phyloP scores from a whole-genome alignment of 2,797 vertebrate genomes.

The Clarias fuscus region DNA sequence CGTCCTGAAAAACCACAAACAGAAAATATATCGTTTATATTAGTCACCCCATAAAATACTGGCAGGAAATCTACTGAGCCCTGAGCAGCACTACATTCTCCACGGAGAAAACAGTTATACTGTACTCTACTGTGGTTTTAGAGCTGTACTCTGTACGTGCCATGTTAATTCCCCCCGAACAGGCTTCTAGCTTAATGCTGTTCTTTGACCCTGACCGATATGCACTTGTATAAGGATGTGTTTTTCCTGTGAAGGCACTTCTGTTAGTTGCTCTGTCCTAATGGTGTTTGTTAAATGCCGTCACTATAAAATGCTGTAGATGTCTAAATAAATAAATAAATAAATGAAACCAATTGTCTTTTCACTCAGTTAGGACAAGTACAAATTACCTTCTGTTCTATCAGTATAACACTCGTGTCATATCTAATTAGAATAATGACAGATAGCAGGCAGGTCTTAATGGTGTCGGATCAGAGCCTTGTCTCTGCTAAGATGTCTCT shows the following conservation, averaged over 20 bases:
- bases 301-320: background rate
- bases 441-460: background rate
- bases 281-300: background rate
- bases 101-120: background rate
- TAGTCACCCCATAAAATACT: background rate
- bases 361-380: background rate
- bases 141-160: background rate
- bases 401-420: background rate
- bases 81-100: slow-evolving; percentile 1
- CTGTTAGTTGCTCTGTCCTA: background rate
- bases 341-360: background rate
- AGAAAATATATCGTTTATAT: slow-evolving; percentile 13
- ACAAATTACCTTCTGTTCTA: background rate
- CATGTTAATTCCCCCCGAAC: background rate
- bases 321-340: background rate
- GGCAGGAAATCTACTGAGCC: background rate
- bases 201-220: background rate
- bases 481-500: slow-evolving; percentile 1
- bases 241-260: background rate
- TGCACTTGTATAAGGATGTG: background rate
- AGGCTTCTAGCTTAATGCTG: background rate
- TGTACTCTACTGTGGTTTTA: background rate
- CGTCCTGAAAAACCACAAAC: slow-evolving; percentile 75
- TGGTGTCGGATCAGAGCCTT: background rate
- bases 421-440: slow-evolving; percentile 12